Evolutionary conservation across 2,113 vertebrate genomes (phyloP).

Genomic region (Gadus macrocephalus): DNA sequence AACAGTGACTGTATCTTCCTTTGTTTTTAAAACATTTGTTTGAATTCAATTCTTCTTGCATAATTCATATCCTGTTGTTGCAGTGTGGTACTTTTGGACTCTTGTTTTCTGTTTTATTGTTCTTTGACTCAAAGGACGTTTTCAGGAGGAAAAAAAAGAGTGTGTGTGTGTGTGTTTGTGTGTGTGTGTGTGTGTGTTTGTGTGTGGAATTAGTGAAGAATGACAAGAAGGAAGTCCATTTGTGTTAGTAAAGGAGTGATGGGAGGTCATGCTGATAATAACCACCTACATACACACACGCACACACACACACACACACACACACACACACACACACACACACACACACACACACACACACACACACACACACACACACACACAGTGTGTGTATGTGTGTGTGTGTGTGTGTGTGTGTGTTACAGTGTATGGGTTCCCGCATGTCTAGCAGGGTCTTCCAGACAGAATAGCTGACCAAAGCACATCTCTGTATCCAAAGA

Average conservation of each 20-base stretch:
- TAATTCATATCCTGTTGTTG: slow-evolving; percentile 77
- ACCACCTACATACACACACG: slow-evolving; percentile 34
- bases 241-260: slow-evolving; percentile 55
- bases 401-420: too few species aligned
- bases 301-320: slow-evolving; percentile 26
- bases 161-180: neutral
- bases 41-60: slow-evolving; percentile 71
- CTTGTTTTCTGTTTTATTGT: slow-evolving; percentile 71
- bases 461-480: too few species aligned
- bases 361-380: too few species aligned
- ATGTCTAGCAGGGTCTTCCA: too few species aligned
- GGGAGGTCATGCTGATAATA: slow-evolving; percentile 48
- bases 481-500: too few species aligned
- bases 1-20: slow-evolving; percentile 52
- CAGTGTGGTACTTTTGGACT: slow-evolving; percentile 49
- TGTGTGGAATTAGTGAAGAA: slow-evolving; percentile 60
- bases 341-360: too few species aligned
- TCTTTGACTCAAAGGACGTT: slow-evolving; percentile 67
- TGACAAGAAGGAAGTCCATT: slow-evolving; percentile 69
- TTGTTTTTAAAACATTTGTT: slow-evolving; percentile 69
- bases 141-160: slow-evolving; percentile 34
- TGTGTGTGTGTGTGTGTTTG: slow-evolving; percentile 13
- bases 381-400: too few species aligned
- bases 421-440: too few species aligned
- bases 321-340: too few species aligned